Conservation (phyloP, 1,140 invertebrate genomes). For the Cyclargus thomasi region DNA sequence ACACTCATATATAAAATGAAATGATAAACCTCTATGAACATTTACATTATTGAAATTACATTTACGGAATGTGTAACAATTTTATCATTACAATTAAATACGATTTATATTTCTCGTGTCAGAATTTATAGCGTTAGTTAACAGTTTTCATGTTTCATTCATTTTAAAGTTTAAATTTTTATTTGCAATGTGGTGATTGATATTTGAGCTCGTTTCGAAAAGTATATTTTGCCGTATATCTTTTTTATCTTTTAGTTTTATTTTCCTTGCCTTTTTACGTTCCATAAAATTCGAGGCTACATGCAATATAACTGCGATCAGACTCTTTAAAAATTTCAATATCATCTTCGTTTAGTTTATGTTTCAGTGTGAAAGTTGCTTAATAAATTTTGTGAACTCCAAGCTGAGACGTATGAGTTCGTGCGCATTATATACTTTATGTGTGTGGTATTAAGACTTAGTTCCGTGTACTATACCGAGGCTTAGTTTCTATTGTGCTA, state of each 20-base stretch:
- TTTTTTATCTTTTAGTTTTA: neutral
- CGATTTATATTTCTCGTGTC: neutral
- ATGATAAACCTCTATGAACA: neutral
- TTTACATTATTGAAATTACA: conserved; percentile 3
- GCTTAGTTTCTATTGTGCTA: conserved; percentile 13
- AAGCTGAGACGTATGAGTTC: neutral
- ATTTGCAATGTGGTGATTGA: conserved; percentile 2
- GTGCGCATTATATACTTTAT: neutral
- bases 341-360: no score
- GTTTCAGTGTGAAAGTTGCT: neutral
- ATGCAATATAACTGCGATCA: neutral
- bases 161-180: neutral
- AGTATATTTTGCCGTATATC: neutral
- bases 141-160: conserved; percentile 11
- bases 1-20: neutral
- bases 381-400: neutral
- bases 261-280: neutral
- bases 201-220: neutral
- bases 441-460: conserved; percentile 3
- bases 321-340: no score
- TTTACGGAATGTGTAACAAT: neutral
- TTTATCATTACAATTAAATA: conserved; percentile 8
- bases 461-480: neutral
- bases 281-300: neutral
- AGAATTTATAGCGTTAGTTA: conserved; percentile 2